Evolutionary conservation across 1,140 invertebrate species (phyloP).

Genomic region (Bombus pyrosoma): DNA sequence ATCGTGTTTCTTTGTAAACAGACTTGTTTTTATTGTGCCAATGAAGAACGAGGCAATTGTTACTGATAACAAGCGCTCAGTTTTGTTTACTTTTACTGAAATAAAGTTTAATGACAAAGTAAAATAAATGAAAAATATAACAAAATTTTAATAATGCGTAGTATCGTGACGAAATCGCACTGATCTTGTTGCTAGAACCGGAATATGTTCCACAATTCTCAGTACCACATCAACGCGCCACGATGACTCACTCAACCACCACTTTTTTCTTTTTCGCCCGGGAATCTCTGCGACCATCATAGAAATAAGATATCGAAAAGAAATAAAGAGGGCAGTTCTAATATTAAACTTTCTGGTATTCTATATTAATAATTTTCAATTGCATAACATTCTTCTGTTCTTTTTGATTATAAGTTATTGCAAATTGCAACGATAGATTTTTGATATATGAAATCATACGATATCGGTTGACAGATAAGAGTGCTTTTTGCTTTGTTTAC

Average conservation of each 20-base stretch:
- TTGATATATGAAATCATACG: background rate
- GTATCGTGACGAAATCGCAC: background rate
- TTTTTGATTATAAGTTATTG: background rate
- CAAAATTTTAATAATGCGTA: background rate
- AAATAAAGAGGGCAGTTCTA: background rate
- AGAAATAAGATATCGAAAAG: constrained; percentile 14
- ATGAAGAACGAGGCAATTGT: background rate
- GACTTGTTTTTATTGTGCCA: background rate
- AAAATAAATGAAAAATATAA: background rate
- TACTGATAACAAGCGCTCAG: background rate
- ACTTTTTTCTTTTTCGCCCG: constrained; percentile 31
- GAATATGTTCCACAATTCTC: constrained; percentile 22
- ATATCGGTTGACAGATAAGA: background rate
- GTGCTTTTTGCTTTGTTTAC: background rate
- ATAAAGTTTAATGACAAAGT: background rate
- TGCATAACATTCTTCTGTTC: background rate
- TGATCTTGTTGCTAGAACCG: constrained; percentile 16
- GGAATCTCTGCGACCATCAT: constrained; percentile 18
- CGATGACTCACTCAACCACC: constrained; percentile 36
- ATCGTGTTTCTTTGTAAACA: background rate
- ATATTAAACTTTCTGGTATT: background rate
- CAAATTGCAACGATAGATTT: background rate
- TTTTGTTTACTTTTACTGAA: background rate
- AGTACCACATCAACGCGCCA: constrained; percentile 6
- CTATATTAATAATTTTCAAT: background rate